Percentiles rank a stretch among this genome's conserved stretches.
Conservation (phyloP, 30 jellyfish, hydroid and myxozoan genomes). For the Pseudorhiza aurosa region DNA sequence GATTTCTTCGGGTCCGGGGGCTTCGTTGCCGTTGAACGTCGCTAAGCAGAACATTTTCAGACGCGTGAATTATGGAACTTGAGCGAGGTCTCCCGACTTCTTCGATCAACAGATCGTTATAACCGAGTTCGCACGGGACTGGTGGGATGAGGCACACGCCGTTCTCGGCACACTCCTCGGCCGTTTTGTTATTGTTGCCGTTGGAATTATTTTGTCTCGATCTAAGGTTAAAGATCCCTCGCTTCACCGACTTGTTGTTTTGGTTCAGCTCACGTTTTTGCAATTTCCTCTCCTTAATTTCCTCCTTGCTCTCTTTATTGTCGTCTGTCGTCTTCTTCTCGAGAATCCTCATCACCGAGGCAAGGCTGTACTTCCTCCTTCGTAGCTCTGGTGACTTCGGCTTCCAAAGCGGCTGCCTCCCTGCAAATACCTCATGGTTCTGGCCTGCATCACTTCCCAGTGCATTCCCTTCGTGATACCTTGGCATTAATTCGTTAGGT, state of each 20-base stretch:
- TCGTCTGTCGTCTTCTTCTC: constrained; percentile 54
- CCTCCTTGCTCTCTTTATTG: constrained; percentile 26
- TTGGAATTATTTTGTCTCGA: constrained; percentile 30
- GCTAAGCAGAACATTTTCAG: constrained; percentile 47
- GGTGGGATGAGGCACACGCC: constrained; percentile 58
- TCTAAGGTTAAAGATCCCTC: constrained; percentile 58
- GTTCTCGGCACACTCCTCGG: constrained; percentile 10
- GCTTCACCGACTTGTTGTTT: constrained; percentile 42
- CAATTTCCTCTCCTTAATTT: constrained; percentile 23
- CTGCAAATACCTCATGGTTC: neutral
- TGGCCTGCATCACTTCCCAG: neutral
- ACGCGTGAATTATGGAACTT: constrained; percentile 45
- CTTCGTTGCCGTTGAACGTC: constrained; percentile 72
- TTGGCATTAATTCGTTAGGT: constrained; percentile 18
- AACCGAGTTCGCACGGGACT: constrained; percentile 53
- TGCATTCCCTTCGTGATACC: neutral
- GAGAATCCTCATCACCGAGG: constrained; percentile 64
- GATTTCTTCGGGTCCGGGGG: constrained; percentile 31
- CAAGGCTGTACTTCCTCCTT: constrained; percentile 74
- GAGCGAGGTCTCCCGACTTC: constrained; percentile 67
- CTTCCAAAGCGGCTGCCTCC: constrained; percentile 16
- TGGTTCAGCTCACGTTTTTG: constrained; percentile 44
- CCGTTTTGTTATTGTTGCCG: neutral
- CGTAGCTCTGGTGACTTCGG: constrained; percentile 69
- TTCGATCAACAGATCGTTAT: constrained; percentile 52